These are phyloP conservation scores for Butorides virescens DNA, from an alignment of 2,113 vertebrate genomes.

Conservation along the genomic window DNA sequence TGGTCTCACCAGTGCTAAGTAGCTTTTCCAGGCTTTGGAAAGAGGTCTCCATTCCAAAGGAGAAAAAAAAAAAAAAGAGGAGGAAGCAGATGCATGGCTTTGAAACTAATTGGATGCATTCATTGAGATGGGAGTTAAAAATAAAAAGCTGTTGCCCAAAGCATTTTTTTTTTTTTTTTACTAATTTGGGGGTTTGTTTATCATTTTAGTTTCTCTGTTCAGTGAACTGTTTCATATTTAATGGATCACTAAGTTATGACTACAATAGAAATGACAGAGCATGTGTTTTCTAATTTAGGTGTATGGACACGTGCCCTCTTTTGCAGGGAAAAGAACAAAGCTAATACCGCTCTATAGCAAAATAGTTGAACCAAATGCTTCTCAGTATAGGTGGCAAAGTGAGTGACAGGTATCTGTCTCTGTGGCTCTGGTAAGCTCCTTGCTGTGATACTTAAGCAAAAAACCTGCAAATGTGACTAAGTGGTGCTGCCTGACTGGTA, in stretches of 20 bases:
- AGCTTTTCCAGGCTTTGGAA: neutral
- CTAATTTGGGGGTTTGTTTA: neutral
- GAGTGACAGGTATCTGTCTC: neutral
- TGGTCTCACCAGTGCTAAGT: neutral
- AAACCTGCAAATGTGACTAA: neutral
- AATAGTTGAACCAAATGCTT: neutral
- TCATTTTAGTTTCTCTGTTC: constrained; percentile 3
- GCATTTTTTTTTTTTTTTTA: neutral
- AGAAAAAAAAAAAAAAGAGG: neutral
- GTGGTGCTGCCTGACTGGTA: neutral
- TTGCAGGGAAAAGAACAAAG: neutral
- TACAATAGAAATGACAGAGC: neutral
- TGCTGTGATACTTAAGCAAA: neutral
- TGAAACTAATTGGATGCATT: neutral
- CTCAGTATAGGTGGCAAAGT: neutral
- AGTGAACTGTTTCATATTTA: neutral
- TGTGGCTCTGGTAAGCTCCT: neutral
- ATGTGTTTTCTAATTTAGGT: neutral
- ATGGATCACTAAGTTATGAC: constrained; percentile 3
- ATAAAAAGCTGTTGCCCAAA: neutral
- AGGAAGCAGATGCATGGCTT: neutral
- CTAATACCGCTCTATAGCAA: neutral
- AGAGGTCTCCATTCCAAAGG: neutral
- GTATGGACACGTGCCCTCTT: neutral
- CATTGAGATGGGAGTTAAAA: neutral